A percentile compares a stretch with the other conserved stretches of the same genome.
phyloP scores from a whole-genome alignment of 2,113 vertebrate species.

The Scopus umbretta region DNA sequence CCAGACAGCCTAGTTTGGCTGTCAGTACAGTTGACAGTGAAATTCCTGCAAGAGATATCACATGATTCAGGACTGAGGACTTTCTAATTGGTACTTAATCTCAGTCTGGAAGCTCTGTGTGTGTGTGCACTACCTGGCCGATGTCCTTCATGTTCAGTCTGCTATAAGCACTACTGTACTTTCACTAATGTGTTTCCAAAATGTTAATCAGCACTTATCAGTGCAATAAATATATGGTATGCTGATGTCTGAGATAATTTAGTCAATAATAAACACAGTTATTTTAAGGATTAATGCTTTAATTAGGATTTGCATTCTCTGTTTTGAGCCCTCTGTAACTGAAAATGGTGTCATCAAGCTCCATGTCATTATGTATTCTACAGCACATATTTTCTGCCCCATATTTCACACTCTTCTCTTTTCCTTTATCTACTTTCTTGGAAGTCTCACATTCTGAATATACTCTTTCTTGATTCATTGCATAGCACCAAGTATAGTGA shows the following conservation, averaged over 20 bases:
- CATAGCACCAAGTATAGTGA: not conserved
- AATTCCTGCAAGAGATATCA: not conserved
- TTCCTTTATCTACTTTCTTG: not conserved
- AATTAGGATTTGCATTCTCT: not conserved
- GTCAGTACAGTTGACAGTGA: not conserved
- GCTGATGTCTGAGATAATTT: not conserved
- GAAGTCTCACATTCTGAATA: not conserved
- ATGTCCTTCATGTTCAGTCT: not conserved
- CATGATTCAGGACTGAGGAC: not conserved
- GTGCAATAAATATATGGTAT: not conserved
- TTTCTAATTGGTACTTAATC: not conserved
- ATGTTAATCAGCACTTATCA: not conserved
- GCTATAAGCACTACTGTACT: not conserved
- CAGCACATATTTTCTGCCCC: not conserved
- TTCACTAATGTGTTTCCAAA: not conserved
- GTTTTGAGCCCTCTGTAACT: not conserved
- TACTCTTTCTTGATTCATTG: slow-evolving; percentile 3
- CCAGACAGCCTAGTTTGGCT: not conserved
- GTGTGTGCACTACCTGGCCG: not conserved
- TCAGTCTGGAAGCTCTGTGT: not conserved
- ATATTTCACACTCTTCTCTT: not conserved
- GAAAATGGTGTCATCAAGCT: not conserved
- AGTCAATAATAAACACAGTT: not conserved
- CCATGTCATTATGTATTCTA: not conserved
- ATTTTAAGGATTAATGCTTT: not conserved